These are phyloP conservation scores for Zosterops japonicus DNA, from an alignment of 2,113 vertebrate genomes.

Conservation along the genomic window DNA sequence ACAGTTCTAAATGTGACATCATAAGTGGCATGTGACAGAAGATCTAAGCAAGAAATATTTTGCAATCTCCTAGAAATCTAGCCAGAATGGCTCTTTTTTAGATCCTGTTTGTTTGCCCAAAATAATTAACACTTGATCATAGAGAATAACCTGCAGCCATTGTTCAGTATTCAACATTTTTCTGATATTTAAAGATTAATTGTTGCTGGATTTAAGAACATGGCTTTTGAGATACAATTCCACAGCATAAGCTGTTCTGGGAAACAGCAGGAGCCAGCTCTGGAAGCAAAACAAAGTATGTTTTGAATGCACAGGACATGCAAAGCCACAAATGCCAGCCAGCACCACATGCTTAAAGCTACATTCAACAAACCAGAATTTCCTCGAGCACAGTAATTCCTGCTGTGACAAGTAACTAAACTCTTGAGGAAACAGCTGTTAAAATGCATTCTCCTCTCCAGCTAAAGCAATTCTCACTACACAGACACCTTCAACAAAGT, in stretches of 20 bases:
- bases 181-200: neutral
- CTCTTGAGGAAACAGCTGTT: neutral
- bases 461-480: neutral
- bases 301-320: conserved; percentile 8
- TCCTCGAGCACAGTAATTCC: neutral
- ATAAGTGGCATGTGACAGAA: neutral
- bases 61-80: neutral
- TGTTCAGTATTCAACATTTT: neutral
- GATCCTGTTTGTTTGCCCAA: neutral
- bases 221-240: neutral
- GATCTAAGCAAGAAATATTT: neutral
- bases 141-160: neutral
- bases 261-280: neutral
- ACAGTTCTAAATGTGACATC: neutral
- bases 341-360: neutral
- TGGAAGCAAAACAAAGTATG: neutral
- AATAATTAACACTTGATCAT: neutral
- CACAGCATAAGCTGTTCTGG: neutral
- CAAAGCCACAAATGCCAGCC: conserved; percentile 11
- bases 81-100: neutral
- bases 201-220: neutral
- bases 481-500: neutral
- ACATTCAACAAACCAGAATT: neutral
- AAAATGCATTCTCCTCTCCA: neutral
- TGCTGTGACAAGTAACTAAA: neutral